phyloP scores from a whole-genome alignment of 2,113 vertebrate genomes.

The Onychostruthus taczanowskii region DNA sequence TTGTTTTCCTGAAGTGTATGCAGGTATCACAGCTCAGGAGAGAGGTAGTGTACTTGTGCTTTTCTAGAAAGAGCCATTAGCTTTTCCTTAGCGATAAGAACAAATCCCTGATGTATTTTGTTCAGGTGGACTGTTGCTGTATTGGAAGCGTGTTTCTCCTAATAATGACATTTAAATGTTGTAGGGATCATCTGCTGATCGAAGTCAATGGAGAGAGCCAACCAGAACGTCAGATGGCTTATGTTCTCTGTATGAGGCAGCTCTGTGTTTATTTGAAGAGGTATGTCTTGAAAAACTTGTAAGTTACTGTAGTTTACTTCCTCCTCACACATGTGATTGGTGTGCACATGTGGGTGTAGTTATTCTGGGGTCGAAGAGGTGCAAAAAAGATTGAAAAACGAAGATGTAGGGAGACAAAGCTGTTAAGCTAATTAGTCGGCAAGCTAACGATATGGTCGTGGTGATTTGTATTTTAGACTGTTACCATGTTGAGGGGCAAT shows the following conservation, averaged over 20 bases:
- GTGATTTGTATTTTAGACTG: not conserved
- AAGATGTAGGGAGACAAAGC: not conserved
- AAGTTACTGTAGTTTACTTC: not conserved
- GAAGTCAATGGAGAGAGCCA: conserved; percentile 96
- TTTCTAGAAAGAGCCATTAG: not conserved
- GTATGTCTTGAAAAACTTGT: conserved; percentile 64
- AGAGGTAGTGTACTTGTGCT: not conserved
- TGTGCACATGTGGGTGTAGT: not conserved
- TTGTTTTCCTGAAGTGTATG: not conserved
- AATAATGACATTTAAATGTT: conserved; percentile 5
- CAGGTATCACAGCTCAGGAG: not conserved
- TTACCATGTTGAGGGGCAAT: not conserved
- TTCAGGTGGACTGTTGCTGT: not conserved
- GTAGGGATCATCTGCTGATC: conserved; percentile 93
- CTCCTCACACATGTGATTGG: not conserved
- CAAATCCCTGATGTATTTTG: not conserved
- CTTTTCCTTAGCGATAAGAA: not conserved
- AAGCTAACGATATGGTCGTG: not conserved
- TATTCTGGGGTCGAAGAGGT: not conserved
- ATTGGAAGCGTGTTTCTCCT: not conserved
- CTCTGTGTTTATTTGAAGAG: conserved; percentile 94
- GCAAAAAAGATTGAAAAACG: not conserved
- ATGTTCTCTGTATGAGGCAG: conserved; percentile 91
- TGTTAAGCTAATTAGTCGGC: not conserved
- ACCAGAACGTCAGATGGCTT: conserved; percentile 88